phyloP scores from a whole-genome alignment of 30 jellyfish, hydroid and myxozoan genomes.

The Mastigias papua region DNA sequence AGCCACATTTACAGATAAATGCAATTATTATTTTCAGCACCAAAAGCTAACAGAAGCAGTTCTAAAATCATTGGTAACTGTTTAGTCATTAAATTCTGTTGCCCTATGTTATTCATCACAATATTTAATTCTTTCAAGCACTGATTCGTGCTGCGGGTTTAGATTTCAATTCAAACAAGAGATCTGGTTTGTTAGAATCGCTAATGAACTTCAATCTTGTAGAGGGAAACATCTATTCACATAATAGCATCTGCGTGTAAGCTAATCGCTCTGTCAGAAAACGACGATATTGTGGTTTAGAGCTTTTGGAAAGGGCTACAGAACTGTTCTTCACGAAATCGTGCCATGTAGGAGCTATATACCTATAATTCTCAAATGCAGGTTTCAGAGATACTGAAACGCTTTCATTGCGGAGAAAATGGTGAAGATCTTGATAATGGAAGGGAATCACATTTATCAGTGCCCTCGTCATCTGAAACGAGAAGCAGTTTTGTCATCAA shows the following conservation, averaged over 20 bases:
- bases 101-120: no score
- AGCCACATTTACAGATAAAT: no score
- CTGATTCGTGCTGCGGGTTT: neutral
- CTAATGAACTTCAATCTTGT: neutral
- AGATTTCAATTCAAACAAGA: neutral
- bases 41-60: no score
- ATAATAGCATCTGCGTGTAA: neutral
- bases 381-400: slow-evolving; percentile 60
- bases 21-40: no score
- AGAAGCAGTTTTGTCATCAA: slow-evolving; percentile 62
- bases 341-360: slow-evolving; percentile 44
- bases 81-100: no score
- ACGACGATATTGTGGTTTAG: neutral
- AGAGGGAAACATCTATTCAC: neutral
- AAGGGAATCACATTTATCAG: slow-evolving; percentile 55
- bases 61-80: no score
- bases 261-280: neutral
- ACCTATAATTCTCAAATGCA: slow-evolving; percentile 70
- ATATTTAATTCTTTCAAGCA: no score
- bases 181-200: neutral
- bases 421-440: slow-evolving; percentile 56
- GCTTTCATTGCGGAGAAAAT: slow-evolving; percentile 48
- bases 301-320: neutral
- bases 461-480: slow-evolving; percentile 70
- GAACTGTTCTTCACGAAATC: neutral